These are phyloP conservation scores for Dorcus hopei DNA, from an alignment of 2,888 invertebrate genomes.

Conservation along the genomic window DNA sequence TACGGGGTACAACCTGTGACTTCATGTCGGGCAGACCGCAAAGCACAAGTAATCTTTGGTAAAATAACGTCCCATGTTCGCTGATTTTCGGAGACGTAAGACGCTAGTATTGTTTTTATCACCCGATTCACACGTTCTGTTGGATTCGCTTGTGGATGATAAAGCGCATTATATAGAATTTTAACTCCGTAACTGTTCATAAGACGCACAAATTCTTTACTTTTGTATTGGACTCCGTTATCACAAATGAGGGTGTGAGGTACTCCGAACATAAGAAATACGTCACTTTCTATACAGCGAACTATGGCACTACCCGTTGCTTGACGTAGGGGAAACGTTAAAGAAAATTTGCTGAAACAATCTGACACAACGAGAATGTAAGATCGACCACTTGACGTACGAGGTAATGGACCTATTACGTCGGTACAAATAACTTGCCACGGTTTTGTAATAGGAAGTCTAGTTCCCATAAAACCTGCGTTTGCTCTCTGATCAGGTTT, in stretches of 20 bases:
- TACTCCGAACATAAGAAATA: background rate
- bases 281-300: background rate
- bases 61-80: constrained; percentile 23
- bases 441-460: background rate
- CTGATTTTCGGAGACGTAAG: constrained; percentile 21
- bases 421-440: background rate
- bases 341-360: background rate
- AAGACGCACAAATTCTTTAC: constrained; percentile 15
- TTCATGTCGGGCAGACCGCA: constrained; percentile 12
- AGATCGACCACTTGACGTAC: background rate
- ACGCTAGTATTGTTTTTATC: constrained; percentile 16
- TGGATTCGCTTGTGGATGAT: constrained; percentile 25
- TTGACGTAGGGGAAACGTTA: background rate
- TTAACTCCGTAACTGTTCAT: constrained; percentile 18
- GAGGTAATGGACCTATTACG: too few relatives aligned
- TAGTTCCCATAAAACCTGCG: background rate
- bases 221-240: constrained; percentile 30
- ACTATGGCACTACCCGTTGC: background rate
- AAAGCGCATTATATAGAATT: constrained; percentile 7
- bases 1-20: constrained; percentile 11
- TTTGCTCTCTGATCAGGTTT: background rate
- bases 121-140: constrained; percentile 18
- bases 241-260: constrained; percentile 17
- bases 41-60: constrained; percentile 3
- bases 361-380: background rate